Percentiles rank a stretch among this genome's conserved stretches.
phyloP scores from a whole-genome alignment of 2,797 vertebrate species.

The Pipistrellus pygmaeus region DNA sequence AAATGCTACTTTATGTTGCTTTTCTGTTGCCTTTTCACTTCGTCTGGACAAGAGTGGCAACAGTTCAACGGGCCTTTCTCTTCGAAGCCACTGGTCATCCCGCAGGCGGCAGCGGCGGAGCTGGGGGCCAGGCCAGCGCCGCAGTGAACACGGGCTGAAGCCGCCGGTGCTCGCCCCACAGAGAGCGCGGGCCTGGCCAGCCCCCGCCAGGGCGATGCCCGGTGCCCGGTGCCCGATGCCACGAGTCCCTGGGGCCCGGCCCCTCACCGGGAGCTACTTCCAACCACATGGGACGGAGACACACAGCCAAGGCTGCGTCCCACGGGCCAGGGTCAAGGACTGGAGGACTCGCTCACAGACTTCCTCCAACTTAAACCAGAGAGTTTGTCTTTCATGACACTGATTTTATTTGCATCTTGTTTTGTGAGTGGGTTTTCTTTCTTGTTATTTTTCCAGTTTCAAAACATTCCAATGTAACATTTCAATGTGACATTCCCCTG shows the following conservation, averaged over 20 bases:
- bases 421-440: background rate
- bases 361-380: conserved; percentile 79
- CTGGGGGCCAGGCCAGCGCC: background rate
- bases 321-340: background rate
- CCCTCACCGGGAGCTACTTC: background rate
- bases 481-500: conserved; percentile 84
- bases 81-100: conserved; percentile 46
- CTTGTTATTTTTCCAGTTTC: background rate
- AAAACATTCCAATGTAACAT: conserved; percentile 86
- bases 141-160: conserved; percentile 44
- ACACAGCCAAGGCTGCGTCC: background rate
- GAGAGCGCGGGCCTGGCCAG: background rate
- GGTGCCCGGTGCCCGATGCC: too few species aligned
- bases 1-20: conserved; percentile 51
- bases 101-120: background rate
- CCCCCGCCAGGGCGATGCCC: background rate
- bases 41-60: conserved; percentile 69
- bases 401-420: background rate
- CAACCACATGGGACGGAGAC: background rate
- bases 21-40: conserved; percentile 73
- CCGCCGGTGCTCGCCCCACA: conserved; percentile 44
- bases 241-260: background rate
- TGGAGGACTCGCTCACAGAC: conserved; percentile 14
- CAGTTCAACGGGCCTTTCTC: conserved; percentile 72
- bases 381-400: background rate